Base-by-base conservation (phyloP, 1,140 invertebrate species). In the Bombus sibiricus region DNA sequence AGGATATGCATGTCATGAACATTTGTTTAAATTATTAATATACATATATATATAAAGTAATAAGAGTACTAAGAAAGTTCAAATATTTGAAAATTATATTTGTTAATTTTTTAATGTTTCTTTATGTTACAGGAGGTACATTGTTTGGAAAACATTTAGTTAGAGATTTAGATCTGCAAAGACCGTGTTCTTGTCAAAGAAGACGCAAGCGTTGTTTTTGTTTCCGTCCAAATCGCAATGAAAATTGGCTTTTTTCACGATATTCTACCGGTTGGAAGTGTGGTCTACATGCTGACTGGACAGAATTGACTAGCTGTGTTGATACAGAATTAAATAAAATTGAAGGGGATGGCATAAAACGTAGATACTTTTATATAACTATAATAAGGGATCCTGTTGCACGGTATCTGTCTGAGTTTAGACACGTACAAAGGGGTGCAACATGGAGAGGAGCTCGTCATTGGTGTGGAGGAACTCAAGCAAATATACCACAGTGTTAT, bases 231-330 rank as follows among this genome's bases (percentile, higher is more conserved):
- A 97, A 98, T 96, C 97, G 97, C 92, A 97, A 98, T 94, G 97
- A 98, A 96, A 97, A 98, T 95, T 99, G 99, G 99, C 96, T 99
- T 73, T 99, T 99, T 95, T 99, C 98, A 93, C 97, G 99, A 91
- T 99, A 99, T 95, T 99, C 99, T 13, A 99, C 98, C 32, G 99
- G 99, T 74, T 99, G 99, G 99, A 98, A 98, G 92, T 99, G 99
- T 96, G 99, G 99, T 76, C 95, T 99, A 32, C 99, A 99, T 95
- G 99, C 99, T 18, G 98, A 99, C 95, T 99, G 98, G 98, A 99
- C 99, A 25, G 99, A 99, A 95, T 94, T 99, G 80, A 98, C 98
- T 22, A 97, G 97, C 92, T 98, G 98, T 95, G 98, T 99, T 68
- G 98, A 98, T 93, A 96, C 97, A 71, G 98, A 98, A 92, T 96